These are phyloP conservation scores for Diplodus sargus DNA, from an alignment of 2,797 vertebrate genomes.

Conservation along the genomic window DNA sequence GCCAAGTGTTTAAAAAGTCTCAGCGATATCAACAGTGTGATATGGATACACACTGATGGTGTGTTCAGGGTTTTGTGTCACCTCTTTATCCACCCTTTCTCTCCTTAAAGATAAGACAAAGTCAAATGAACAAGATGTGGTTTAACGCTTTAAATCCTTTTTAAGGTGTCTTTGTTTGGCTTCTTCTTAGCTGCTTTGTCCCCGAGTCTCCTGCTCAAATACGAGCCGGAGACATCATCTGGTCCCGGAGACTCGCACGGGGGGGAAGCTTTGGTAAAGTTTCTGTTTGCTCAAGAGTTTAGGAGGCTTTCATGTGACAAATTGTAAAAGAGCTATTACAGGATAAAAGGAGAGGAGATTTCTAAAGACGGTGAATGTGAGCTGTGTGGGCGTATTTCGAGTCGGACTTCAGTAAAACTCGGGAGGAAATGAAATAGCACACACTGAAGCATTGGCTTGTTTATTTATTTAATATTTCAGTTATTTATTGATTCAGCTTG, in stretches of 20 bases:
- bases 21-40: slow-evolving; percentile 21
- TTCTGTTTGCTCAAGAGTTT: slow-evolving; percentile 86
- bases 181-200: slow-evolving; percentile 83
- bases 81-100: slow-evolving; percentile 36
- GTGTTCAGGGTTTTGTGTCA: slow-evolving; percentile 9
- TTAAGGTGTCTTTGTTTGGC: slow-evolving; percentile 81
- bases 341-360: slow-evolving; percentile 54
- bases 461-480: neutral
- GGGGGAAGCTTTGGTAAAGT: slow-evolving; percentile 75
- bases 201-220: slow-evolving; percentile 72
- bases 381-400: neutral
- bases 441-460: neutral
- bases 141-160: slow-evolving; percentile 80
- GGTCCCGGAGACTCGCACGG: slow-evolving; percentile 62
- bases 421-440: slow-evolving; percentile 1
- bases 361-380: slow-evolving; percentile 36
- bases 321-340: slow-evolving; percentile 66
- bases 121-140: slow-evolving; percentile 72
- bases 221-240: slow-evolving; percentile 67
- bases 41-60: slow-evolving; percentile 7
- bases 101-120: slow-evolving; percentile 41
- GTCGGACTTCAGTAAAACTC: neutral
- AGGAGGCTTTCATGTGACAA: slow-evolving; percentile 80
- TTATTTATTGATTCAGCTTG: neutral
- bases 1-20: slow-evolving; percentile 48